Conservation (phyloP, 2,113 vertebrate genomes). For the Apus apus region DNA sequence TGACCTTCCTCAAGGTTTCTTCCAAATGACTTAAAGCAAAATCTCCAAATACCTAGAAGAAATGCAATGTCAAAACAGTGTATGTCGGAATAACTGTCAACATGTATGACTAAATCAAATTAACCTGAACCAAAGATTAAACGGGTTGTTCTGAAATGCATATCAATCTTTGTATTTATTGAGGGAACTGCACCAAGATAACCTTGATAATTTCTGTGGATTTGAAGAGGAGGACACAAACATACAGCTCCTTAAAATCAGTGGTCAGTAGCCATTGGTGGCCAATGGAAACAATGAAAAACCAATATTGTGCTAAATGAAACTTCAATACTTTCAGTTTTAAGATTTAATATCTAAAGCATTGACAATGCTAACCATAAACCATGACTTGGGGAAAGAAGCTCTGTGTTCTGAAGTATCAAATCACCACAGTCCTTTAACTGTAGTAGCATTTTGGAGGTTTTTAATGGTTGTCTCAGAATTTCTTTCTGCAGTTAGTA, state of each 20-base stretch:
- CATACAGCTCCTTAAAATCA: neutral
- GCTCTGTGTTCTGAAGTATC: neutral
- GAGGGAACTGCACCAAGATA: neutral
- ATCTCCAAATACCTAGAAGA: conserved; percentile 10
- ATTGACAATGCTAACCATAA: neutral
- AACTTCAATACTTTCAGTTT: neutral
- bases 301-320: neutral
- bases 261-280: neutral
- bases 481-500: neutral
- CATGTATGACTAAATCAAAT: conserved; percentile 23
- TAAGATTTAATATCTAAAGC: neutral
- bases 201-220: neutral
- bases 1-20: conserved; percentile 43
- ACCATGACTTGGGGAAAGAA: neutral
- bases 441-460: neutral
- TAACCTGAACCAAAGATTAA: conserved; percentile 4
- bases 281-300: neutral
- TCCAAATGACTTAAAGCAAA: conserved; percentile 10
- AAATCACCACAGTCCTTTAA: neutral
- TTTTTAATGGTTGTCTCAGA: neutral
- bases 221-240: neutral
- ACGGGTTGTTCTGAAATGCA: neutral
- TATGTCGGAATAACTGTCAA: conserved; percentile 24
- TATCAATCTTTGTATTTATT: neutral
- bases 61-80: neutral